Percentiles rank a stretch among this genome's conserved stretches.
phyloP scores from a whole-genome alignment of 2,113 vertebrate species.

The Lycaon pictus region DNA sequence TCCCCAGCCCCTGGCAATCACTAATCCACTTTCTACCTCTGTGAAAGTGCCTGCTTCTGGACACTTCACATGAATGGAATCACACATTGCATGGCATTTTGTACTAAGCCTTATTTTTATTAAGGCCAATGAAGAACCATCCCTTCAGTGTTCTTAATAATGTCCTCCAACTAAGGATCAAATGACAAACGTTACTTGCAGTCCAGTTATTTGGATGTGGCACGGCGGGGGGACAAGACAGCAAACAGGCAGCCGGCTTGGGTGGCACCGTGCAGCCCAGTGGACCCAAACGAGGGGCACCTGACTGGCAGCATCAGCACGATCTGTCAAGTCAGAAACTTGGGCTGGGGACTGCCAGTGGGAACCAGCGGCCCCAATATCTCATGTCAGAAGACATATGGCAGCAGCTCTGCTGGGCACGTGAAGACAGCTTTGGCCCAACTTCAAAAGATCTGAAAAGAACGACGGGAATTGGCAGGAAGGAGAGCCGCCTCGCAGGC shows the following conservation, averaged over 20 bases:
- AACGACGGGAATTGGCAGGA: neutral
- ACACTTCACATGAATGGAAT: neutral
- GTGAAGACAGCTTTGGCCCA: neutral
- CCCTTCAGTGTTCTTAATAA: neutral
- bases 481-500: neutral
- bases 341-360: neutral
- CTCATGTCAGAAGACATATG: rapidly evolving
- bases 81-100: neutral
- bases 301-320: rapidly evolving
- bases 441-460: neutral
- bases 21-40: neutral
- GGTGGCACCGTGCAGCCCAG: neutral
- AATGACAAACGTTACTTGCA: neutral
- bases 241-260: rapidly evolving
- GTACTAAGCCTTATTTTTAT: neutral
- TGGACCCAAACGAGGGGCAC: neutral
- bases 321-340: neutral
- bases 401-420: neutral
- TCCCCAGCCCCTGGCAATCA: neutral
- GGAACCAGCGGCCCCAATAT: rapidly evolving
- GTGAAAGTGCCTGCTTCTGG: neutral
- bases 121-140: neutral
- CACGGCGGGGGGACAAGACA: neutral
- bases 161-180: neutral
- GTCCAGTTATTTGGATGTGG: neutral